Evolutionary conservation across 2,797 vertebrate species (phyloP), one percentile per base, ranked within the genome.

Genomic region (Menidia menidia): DNA sequence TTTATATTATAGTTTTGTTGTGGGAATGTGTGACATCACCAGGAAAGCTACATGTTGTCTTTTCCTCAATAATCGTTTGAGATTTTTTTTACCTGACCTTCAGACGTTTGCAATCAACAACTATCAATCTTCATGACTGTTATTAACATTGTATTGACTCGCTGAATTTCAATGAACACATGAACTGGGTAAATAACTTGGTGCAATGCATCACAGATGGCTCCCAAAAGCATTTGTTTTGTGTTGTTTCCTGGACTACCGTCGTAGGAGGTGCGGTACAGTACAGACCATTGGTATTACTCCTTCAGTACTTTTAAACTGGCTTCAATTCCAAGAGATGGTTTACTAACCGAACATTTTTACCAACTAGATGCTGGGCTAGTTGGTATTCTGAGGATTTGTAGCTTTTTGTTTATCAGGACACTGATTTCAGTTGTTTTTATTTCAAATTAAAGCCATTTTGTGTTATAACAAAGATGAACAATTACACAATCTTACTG

Each of bases 341-440:
- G 13, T 61, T 42, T 30, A 25, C 25, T 25, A 25, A 25, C 25
- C 25, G 2, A 25, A 25, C 25, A 25, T 25, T 25, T 25, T 25
- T 25, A 25, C 25, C 25, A 25, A 25, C 25, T 60, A 50, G 43
- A 14, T 11, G 32, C 35, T 60, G 18, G 31, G 41, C 19, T 39
- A 10, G 35, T 39, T 39, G 35, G 35, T 9, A 39, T 39, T 39
- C 18, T 25, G 31, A 25, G 25, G 25, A 25, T 11, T 8, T 12
- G 6, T 54, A 25, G 25, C 25, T 25, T n/a, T 56, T 19, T 42
- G 16, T 63, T 84, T 77, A 87, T 89, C 75, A 86, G 53, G 53
- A 80, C 59, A 55, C 39, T 83, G 68, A 87, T 87, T 87, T 81
- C 33, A 78, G 84, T 82, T 78, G 75, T 56, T 50, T 31, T 60